Evolutionary conservation across 2,113 vertebrate species (phyloP).

Genomic region (Martes martes): DNA sequence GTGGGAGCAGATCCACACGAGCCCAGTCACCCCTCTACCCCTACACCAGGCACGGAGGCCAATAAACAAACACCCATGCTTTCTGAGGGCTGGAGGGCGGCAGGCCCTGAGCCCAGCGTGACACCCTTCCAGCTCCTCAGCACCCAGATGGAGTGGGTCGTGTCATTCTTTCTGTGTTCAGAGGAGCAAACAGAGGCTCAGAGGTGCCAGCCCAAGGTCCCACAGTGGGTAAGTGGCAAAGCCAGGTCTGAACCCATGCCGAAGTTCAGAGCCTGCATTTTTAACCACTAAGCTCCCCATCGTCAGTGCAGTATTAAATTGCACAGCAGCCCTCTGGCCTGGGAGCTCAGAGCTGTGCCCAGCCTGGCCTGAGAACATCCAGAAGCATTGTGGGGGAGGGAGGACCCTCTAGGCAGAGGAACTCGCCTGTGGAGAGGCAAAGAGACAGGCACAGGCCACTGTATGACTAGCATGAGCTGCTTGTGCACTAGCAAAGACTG

Average conservation of each 20-base stretch:
- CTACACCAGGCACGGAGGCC: background rate
- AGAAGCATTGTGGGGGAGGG: background rate
- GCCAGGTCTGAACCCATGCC: background rate
- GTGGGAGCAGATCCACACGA: background rate
- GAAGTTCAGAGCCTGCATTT: background rate
- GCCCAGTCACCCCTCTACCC: background rate
- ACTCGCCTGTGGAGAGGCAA: background rate
- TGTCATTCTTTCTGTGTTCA: background rate
- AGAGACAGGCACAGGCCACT: background rate
- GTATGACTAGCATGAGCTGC: fast-evolving
- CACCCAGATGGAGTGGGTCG: fast-evolving
- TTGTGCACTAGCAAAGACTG: background rate
- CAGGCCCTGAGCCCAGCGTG: background rate
- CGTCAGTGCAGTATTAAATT: background rate
- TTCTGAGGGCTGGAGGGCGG: background rate
- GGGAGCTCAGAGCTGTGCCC: background rate
- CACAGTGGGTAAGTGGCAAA: background rate
- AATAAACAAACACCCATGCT: background rate
- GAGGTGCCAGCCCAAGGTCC: background rate
- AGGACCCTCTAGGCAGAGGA: background rate
- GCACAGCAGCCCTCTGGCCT: background rate
- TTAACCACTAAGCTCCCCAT: background rate
- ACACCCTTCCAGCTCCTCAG: background rate
- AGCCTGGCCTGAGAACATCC: background rate
- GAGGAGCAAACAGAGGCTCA: background rate